These are phyloP conservation scores for Pantherophis guttatus DNA, from an alignment of 2,113 vertebrate species.

Conservation along the genomic window DNA sequence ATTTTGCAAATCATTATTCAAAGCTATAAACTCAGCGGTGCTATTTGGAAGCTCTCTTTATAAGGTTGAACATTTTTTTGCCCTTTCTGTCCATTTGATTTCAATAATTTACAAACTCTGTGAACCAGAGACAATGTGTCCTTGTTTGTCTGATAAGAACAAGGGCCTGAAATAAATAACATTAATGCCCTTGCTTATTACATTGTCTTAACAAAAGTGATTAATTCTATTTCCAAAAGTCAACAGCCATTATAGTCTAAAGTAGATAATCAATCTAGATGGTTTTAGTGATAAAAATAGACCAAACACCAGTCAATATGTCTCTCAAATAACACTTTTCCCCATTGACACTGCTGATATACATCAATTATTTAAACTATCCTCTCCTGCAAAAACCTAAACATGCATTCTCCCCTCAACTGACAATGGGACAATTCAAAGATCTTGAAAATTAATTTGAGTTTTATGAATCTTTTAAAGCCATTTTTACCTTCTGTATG, in stretches of 20 bases:
- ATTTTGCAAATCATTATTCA: background rate
- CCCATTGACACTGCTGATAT: background rate
- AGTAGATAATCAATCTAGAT: constrained; percentile 1
- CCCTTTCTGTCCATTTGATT: background rate
- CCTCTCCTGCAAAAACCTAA: background rate
- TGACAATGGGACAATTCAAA: background rate
- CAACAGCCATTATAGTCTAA: background rate
- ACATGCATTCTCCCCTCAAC: background rate
- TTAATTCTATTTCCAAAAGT: background rate
- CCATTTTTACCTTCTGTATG: background rate
- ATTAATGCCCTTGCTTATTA: constrained; percentile 7
- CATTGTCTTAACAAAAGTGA: background rate
- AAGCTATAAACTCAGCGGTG: background rate
- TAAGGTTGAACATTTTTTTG: background rate
- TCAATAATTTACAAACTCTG: background rate
- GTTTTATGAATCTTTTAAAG: background rate
- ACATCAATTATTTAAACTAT: constrained; percentile 11
- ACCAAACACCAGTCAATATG: background rate
- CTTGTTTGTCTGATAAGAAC: background rate
- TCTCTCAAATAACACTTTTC: background rate
- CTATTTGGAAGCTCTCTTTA: background rate
- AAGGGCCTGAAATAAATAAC: constrained; percentile 26
- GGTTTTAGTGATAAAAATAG: constrained; percentile 20
- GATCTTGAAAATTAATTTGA: background rate
- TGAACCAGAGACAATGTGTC: constrained; percentile 5